These are phyloP conservation scores for Amphiprion clarkii DNA, from an alignment of 2,797 vertebrate genomes.

Conservation along the genomic window DNA sequence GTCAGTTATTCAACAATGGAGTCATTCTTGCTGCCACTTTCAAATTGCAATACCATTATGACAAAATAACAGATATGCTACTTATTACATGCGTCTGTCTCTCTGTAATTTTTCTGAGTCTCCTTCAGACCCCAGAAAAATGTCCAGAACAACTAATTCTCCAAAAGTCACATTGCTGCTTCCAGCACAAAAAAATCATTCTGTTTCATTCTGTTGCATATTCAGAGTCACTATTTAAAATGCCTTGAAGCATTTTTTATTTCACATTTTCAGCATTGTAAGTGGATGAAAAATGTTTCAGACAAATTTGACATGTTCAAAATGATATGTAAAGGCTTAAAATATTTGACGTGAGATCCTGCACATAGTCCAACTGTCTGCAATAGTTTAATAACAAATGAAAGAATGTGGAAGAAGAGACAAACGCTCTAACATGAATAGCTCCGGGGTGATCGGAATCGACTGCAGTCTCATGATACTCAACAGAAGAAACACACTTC, in stretches of 20 bases:
- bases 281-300: not conserved
- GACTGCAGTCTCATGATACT: not conserved
- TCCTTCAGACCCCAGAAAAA: constrained; percentile 8
- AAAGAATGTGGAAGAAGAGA: not conserved
- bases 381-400: not conserved
- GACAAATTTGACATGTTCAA: not conserved
- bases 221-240: not conserved
- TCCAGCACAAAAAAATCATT: too few species aligned
- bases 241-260: not conserved
- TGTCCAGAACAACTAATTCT: not conserved
- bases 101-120: constrained; percentile 27
- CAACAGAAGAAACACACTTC: constrained; percentile 10
- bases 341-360: not conserved
- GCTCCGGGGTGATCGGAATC: not conserved
- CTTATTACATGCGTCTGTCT: constrained; percentile 33
- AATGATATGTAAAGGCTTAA: not conserved
- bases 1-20: constrained; percentile 54
- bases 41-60: constrained; percentile 41
- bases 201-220: too few species aligned
- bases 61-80: constrained; percentile 40
- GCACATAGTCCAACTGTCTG: not conserved
- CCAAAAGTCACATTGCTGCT: not conserved
- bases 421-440: not conserved
- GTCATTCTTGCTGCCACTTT: constrained; percentile 57
- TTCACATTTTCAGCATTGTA: not conserved